Percentiles rank a stretch among this genome's conserved stretches.
These are phyloP conservation scores for Pinctada fucata DNA, from an alignment of 2,888 invertebrate species.

Conservation along the genomic window DNA sequence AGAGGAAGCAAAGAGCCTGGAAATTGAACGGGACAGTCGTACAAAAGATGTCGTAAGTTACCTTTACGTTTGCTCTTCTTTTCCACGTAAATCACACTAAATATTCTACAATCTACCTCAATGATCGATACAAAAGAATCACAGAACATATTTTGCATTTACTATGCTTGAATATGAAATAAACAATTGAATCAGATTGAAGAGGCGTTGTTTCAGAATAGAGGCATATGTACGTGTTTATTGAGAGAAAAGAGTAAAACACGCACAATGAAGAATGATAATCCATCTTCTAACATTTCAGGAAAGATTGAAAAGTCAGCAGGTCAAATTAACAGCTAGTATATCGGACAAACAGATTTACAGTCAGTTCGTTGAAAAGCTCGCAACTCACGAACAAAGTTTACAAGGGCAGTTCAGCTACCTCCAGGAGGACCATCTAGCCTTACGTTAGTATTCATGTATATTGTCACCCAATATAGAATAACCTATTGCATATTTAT, in stretches of 20 bases:
- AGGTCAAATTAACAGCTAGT: conserved; percentile 50
- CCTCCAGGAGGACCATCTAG: conserved; percentile 3
- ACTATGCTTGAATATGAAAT: too few relatives aligned
- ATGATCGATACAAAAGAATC: too few relatives aligned
- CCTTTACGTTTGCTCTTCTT: background rate
- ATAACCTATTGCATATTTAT: too few relatives aligned
- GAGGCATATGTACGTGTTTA: too few relatives aligned
- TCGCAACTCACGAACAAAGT: conserved; percentile 51
- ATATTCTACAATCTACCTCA: too few relatives aligned
- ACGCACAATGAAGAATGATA: too few relatives aligned
- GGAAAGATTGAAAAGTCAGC: conserved; percentile 52
- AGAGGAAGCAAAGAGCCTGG: conserved; percentile 52
- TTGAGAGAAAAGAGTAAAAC: too few relatives aligned
- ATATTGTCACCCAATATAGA: too few relatives aligned
- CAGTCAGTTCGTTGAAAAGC: conserved; percentile 54
- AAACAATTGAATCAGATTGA: too few relatives aligned
- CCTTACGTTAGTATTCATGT: background rate
- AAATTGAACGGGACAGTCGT: conserved; percentile 54
- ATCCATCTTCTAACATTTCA: conserved; percentile 18
- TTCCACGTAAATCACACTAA: too few relatives aligned
- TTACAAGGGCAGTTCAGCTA: conserved; percentile 41
- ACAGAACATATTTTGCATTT: too few relatives aligned
- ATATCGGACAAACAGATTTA: conserved; percentile 52
- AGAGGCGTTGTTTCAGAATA: too few relatives aligned
- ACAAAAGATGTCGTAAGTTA: conserved; percentile 49